Base-by-base conservation (phyloP, 2,113 vertebrate genomes). In the Gopherus flavomarginatus region DNA sequence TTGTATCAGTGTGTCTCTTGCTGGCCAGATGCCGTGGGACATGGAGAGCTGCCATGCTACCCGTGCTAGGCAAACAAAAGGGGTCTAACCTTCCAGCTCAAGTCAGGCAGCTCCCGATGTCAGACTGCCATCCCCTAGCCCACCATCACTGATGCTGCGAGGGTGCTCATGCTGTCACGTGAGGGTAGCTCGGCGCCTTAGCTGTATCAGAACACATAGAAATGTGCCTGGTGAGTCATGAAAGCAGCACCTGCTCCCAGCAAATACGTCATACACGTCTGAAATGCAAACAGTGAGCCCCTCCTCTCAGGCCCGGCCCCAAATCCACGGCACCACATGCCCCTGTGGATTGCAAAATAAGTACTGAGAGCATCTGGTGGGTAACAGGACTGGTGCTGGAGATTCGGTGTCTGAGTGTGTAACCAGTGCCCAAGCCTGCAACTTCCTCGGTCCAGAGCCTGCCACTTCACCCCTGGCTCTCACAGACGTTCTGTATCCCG, bases 41-140 rank as follows among this genome's bases (percentile, higher is more conserved):
- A 6, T 0, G 5, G 27, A 0, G 26, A 2, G 0, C 24, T 22
- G 42, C 54, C 0, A 0, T 21, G 83, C 29, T 49, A 31, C 29
- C 0, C 1, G 52, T 29, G 38, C 4, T 0, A 0, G 2, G 27
- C 29, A 24, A 22, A 2, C 24, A 0, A 1, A 11, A 47, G 5
- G 50, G 27, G 26, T 3, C 0, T 16, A 47, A 21, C 50, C 24
- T 38, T 56, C 65, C 56, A 26, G 6, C 5, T 0, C 0, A n/a
- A 14, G 21, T 6, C 2, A 10, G 35, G 42, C 4, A 52, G 4
- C 4, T 1, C 7, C 19, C 31, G 0, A 1, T 31, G 44, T 79
- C 1, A 0, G 17, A 21, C 35, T 52, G 79, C 35, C 7, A 6
- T 29, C 19, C 6, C 42, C 44, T 62, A 77, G 44, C 17, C 47